Base-by-base conservation (phyloP, 1,140 invertebrate species). In the Bombus superbus region DNA sequence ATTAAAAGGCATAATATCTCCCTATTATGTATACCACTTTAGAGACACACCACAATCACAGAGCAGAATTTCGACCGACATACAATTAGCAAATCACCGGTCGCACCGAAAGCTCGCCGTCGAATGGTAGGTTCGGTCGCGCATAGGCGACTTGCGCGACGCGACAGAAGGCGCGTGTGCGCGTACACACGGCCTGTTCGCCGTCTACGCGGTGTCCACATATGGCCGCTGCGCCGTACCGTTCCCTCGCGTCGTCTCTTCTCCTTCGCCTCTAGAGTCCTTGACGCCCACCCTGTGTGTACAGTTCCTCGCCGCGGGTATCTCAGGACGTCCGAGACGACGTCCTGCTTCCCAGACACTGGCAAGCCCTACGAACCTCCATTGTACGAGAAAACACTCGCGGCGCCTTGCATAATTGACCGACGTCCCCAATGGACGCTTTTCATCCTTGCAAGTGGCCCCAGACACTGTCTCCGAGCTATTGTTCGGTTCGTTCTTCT, bases 161-260 rank as follows among this genome's bases (percentile, higher is more conserved):
- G 81, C 73, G 25, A 57, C 47, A 42, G 28, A 44, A 40, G 79
- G 79, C 80, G 86, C 86, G 86, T 78, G 38, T 62, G 71, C 42
- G 77, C 72, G 83, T 80, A 80, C 44, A 81, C 53, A 47, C 69
- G 47, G 44, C 22, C 38, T 59, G 78, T 72, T 86, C 78, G 1
- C 47, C 18, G 81, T 90, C 86, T 90, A 90, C 71, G 89, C 79
- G 89, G 88, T 90, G 83, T 91, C 93, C 92, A 93, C 92, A 94
- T 92, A 92, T 90, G 92, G 91, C 82, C 87, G 87, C 47, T 81
- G 77, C 86, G 86, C 66, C 82, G 81, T 85, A 84, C 83, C 85
- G 83, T 79, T 86, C 86, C 69, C 47, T 53, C 47, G 47, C 47
- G 62, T 59, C 89, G 85, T 86, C 86, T 89, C 77, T 90, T 83